A percentile compares a stretch with the other conserved stretches of the same genome.
These are phyloP conservation scores for Eurosta solidaginis DNA, from an alignment of 1,140 invertebrate genomes.

Conservation along the genomic window DNA sequence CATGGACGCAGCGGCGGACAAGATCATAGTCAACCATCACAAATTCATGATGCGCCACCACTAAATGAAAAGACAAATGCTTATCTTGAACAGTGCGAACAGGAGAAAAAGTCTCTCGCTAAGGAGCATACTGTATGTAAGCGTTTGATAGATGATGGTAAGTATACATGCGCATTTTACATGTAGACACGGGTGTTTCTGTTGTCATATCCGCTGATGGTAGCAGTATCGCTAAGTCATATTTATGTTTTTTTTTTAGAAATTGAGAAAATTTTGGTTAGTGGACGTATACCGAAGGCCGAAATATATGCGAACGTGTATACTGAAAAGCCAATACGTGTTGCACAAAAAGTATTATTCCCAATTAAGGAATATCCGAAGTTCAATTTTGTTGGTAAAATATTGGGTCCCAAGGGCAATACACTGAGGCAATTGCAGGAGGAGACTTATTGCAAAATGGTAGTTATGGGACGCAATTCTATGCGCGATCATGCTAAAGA, in stretches of 20 bases:
- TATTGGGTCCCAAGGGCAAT: slow-evolving; percentile 91
- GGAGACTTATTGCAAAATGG: slow-evolving; percentile 95
- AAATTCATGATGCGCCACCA: slow-evolving; percentile 47
- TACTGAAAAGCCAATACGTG: slow-evolving; percentile 82
- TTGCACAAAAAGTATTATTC: slow-evolving; percentile 82
- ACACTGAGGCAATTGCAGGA: slow-evolving; percentile 91
- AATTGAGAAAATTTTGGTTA: slow-evolving; percentile 67
- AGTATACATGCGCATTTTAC: slow-evolving; percentile 29
- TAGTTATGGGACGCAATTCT: slow-evolving; percentile 89
- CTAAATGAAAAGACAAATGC: slow-evolving; percentile 55
- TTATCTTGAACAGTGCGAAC: slow-evolving; percentile 52
- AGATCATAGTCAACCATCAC: slow-evolving; percentile 34
- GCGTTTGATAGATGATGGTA: slow-evolving; percentile 52
- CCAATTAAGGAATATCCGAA: slow-evolving; percentile 85
- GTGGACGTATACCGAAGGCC: slow-evolving; percentile 64
- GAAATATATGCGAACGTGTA: slow-evolving; percentile 82
- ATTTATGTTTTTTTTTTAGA: slow-evolving; percentile 60
- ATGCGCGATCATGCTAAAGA: slow-evolving; percentile 93
- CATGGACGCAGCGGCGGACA: slow-evolving; percentile 43
- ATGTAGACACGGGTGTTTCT: neutral
- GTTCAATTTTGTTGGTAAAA: slow-evolving; percentile 95
- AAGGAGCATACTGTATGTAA: slow-evolving; percentile 48
- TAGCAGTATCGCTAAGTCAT: neutral
- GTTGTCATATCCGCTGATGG: neutral
- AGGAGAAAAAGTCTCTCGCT: slow-evolving; percentile 55